phyloP scores from a whole-genome alignment of 2,113 vertebrate genomes.

The Tachysurus vachellii region DNA sequence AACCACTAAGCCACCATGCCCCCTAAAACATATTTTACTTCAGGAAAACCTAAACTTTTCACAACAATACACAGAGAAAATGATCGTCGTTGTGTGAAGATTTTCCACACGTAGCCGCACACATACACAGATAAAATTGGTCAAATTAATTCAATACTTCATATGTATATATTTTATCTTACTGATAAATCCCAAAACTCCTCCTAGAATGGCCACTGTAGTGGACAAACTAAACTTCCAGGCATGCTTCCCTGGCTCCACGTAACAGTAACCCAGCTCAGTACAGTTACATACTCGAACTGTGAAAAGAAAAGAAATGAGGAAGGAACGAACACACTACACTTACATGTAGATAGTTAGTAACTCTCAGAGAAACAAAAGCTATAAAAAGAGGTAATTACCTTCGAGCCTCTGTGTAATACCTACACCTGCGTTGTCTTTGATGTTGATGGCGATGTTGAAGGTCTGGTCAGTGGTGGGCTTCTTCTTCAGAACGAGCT shows the following conservation, averaged over 20 bases:
- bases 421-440: constrained; percentile 70
- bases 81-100: neutral
- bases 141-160: neutral
- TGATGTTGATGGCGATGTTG: constrained; percentile 63
- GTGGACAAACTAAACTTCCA: constrained; percentile 41
- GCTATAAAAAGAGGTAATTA: constrained; percentile 51
- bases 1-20: too few relatives aligned
- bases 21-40: neutral
- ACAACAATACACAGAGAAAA: neutral
- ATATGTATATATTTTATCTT: constrained; percentile 45
- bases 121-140: neutral
- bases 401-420: constrained; percentile 63
- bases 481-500: constrained; percentile 64
- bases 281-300: constrained; percentile 78
- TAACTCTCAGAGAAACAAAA: neutral
- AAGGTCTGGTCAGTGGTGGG: constrained; percentile 62
- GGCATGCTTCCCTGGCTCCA: constrained; percentile 28
- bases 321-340: neutral
- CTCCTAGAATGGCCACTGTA: constrained; percentile 71
- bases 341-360: neutral
- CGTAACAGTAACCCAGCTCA: constrained; percentile 72
- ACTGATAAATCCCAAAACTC: constrained; percentile 67
- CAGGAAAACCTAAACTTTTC: neutral
- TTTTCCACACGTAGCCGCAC: neutral
- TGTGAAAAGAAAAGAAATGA: constrained; percentile 35